Conservation (phyloP, 2,888 invertebrate species). For the Acleris sparsana region DNA sequence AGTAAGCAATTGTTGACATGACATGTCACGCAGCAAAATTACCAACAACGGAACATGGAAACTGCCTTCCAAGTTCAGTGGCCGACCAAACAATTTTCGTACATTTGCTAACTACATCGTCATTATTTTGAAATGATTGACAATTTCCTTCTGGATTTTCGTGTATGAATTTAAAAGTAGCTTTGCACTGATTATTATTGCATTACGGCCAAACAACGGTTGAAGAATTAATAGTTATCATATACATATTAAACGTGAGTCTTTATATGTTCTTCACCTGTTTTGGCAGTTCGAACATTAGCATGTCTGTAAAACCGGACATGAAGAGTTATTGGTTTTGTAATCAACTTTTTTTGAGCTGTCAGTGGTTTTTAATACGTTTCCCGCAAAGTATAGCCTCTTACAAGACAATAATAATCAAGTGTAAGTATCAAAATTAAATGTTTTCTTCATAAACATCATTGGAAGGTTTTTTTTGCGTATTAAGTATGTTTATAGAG, state of each 20-base stretch:
- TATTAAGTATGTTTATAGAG: no score
- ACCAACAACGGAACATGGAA: neutral
- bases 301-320: no score
- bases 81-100: constrained; percentile 50
- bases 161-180: constrained; percentile 25
- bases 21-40: neutral
- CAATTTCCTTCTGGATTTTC: constrained; percentile 48
- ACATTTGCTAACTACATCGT: constrained; percentile 47
- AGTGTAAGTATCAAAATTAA: no score
- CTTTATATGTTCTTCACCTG: no score
- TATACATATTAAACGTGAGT: neutral
- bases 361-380: no score
- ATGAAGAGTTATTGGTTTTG: no score
- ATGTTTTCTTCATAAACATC: no score
- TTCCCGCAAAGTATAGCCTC: no score
- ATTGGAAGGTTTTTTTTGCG: no score
- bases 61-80: constrained; percentile 43
- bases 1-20: neutral
- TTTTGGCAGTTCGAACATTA: no score
- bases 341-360: no score
- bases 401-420: no score
- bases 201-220: constrained; percentile 15
- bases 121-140: constrained; percentile 58
- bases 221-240: constrained; percentile 4
- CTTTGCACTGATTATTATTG: constrained; percentile 33